A percentile compares a stretch with the other conserved stretches of the same genome.
Evolutionary conservation across 2,113 vertebrate genomes (phyloP).

Genomic region (Capra hircus): DNA sequence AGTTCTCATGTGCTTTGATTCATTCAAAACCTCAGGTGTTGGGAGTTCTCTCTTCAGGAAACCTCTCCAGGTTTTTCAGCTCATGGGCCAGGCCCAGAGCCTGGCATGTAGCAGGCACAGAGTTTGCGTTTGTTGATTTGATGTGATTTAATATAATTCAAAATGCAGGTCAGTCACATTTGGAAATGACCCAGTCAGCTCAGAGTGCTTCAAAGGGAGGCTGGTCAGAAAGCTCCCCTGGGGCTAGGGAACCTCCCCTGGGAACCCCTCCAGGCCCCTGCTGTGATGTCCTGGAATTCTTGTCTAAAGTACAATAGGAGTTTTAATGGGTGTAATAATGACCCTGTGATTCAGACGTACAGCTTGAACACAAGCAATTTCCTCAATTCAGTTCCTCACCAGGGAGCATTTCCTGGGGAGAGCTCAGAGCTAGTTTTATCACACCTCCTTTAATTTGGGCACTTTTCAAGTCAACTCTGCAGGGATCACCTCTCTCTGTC

Average conservation of each 20-base stretch:
- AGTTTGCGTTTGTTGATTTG: neutral
- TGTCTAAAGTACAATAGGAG: neutral
- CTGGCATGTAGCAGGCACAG: neutral
- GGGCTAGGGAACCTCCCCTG: neutral
- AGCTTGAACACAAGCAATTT: neutral
- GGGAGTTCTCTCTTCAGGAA: neutral
- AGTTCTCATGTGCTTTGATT: rapidly evolving
- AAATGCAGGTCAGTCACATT: neutral
- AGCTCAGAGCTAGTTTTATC: neutral
- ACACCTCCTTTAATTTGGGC: neutral
- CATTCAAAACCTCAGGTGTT: neutral
- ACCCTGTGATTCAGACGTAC: neutral
- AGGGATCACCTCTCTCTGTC: too few species aligned
- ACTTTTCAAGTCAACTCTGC: neutral
- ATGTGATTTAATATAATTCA: neutral
- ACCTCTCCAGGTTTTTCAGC: neutral
- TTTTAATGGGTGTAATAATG: neutral
- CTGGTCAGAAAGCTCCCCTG: neutral
- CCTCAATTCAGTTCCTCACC: neutral
- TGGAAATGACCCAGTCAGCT: neutral
- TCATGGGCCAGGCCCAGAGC: neutral
- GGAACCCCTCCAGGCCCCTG: neutral
- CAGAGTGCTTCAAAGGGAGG: neutral
- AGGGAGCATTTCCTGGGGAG: neutral
- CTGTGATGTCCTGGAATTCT: neutral